These are phyloP conservation scores for Zygaena filipendulae DNA, from an alignment of 2,888 invertebrate species.

Conservation along the genomic window DNA sequence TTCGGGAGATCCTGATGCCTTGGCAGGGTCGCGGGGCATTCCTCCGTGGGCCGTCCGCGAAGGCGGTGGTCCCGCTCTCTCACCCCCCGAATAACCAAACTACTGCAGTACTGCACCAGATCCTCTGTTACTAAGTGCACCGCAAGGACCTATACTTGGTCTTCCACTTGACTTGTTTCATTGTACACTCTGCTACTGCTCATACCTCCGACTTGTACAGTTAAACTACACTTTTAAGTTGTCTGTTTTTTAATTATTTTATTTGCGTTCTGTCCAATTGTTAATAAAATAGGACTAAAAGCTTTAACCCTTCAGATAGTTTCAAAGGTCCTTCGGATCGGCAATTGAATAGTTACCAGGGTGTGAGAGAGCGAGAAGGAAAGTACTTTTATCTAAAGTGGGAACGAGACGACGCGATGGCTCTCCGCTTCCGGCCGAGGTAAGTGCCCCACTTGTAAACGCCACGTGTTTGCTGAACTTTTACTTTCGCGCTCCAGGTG, in stretches of 20 bases:
- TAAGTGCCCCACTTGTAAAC: constrained; percentile 52
- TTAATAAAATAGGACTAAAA: too few relatives aligned
- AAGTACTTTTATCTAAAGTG: constrained; percentile 44
- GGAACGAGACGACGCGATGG: constrained; percentile 61
- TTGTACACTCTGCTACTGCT: too few relatives aligned
- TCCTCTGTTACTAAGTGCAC: constrained; percentile 7
- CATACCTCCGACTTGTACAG: too few relatives aligned
- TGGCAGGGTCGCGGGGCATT: constrained; percentile 53
- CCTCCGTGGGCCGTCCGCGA: constrained; percentile 60
- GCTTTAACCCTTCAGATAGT: too few relatives aligned
- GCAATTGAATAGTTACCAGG: constrained; percentile 34
- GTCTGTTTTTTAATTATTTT: too few relatives aligned
- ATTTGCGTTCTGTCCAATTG: too few relatives aligned
- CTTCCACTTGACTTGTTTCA: constrained; percentile 4
- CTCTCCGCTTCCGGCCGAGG: constrained; percentile 51
- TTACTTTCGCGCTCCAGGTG: constrained; percentile 31
- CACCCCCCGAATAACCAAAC: constrained; percentile 37
- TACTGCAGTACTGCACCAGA: constrained; percentile 25
- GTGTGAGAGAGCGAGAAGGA: constrained; percentile 60
- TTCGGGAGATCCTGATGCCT: constrained; percentile 51
- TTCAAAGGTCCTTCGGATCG: too few relatives aligned
- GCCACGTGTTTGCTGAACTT: constrained; percentile 57
- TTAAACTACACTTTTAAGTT: too few relatives aligned
- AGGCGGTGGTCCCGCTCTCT: constrained; percentile 64
- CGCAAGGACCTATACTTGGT: constrained; percentile 7